Evolutionary conservation across 2,113 vertebrate species (phyloP), one percentile per base, ranked within the genome.

Genomic region (Capra hircus): DNA sequence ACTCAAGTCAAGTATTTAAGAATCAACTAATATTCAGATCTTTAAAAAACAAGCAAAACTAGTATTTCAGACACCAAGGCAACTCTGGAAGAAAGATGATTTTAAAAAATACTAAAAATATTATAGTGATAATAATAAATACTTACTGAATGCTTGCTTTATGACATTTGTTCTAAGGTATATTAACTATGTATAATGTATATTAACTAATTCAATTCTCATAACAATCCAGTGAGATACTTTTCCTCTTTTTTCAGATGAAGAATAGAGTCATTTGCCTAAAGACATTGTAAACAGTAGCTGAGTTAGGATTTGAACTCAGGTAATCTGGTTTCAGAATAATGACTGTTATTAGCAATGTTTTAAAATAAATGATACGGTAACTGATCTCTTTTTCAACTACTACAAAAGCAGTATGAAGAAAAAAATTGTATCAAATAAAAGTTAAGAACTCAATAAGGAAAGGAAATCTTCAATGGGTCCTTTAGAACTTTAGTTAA

Each of bases 21-120:
- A 95, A 59, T 92, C 55, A 97, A 90, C 81, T 86, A 96, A 95
- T 86, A 96, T 91, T 92, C 60, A 93, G 23, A 94, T 95, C 23
- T 55, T 62, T 52, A 7, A 77, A 81, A 85, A 89, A 92, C n/a
- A 93, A 92, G 52, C 53, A 97, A 97, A 96, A 90, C 81, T 95
- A 90, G 53, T 95, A 85, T 96, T 60, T 94, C 43, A 80, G 84
- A 93, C 33, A 95, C 50, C 80, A 89, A 92, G 81, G 87, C 59
- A 96, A 91, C 67, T 94, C 71, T 98, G 84, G 74, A 96, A 91
- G 88, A 92, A 62, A 96, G 33, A n/a, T 62, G 48, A 52, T 27
- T 89, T 93, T 53, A 40, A 60, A 36, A 90, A 96, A 74, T 94
- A 64, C 57, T 7, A 19, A 81, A 95, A 87, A 23, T 52, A 74